Percentiles rank a stretch among this genome's conserved stretches.
phyloP scores from a whole-genome alignment of 1,140 invertebrate genomes.

The Drosophila subpulchrella region DNA sequence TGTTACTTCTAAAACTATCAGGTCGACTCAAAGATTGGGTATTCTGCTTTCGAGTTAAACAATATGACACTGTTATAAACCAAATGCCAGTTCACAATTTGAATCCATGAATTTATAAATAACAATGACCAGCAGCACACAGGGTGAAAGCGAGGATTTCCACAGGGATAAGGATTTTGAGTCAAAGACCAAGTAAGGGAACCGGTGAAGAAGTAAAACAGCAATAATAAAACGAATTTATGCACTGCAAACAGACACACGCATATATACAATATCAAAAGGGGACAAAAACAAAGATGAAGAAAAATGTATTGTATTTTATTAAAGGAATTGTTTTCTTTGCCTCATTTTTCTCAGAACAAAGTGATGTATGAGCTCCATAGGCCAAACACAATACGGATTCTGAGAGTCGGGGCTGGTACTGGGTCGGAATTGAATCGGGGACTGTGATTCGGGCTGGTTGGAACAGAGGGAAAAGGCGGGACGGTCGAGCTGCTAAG shows the following conservation, averaged over 20 bases:
- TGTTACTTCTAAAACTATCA: background rate
- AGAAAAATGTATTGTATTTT: constrained; percentile 59
- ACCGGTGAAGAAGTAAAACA: constrained; percentile 40
- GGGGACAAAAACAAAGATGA: constrained; percentile 67
- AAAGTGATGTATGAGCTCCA: constrained; percentile 52
- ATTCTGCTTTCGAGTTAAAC: background rate
- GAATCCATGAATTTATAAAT: constrained; percentile 67
- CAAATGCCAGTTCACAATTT: constrained; percentile 28
- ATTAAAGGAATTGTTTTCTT: constrained; percentile 72
- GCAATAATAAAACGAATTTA: constrained; percentile 77
- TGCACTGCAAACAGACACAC: constrained; percentile 62
- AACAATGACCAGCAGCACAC: constrained; percentile 39
- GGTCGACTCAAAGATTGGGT: background rate
- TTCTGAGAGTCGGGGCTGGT: constrained; percentile 21
- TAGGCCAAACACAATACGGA: constrained; percentile 52
- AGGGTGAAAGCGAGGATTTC: constrained; percentile 17
- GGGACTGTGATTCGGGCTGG: constrained; percentile 20
- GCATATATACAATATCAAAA: constrained; percentile 43
- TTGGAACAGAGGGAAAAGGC: constrained; percentile 4
- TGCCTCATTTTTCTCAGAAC: constrained; percentile 65
- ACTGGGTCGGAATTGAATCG: constrained; percentile 13
- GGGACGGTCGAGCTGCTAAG: constrained; percentile 16
- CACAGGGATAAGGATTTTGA: constrained; percentile 1
- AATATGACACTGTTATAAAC: background rate
- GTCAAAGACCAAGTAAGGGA: constrained; percentile 11